These are phyloP conservation scores for Drosophila fulvimacula DNA, from an alignment of 2,888 invertebrate species.

Conservation along the genomic window DNA sequence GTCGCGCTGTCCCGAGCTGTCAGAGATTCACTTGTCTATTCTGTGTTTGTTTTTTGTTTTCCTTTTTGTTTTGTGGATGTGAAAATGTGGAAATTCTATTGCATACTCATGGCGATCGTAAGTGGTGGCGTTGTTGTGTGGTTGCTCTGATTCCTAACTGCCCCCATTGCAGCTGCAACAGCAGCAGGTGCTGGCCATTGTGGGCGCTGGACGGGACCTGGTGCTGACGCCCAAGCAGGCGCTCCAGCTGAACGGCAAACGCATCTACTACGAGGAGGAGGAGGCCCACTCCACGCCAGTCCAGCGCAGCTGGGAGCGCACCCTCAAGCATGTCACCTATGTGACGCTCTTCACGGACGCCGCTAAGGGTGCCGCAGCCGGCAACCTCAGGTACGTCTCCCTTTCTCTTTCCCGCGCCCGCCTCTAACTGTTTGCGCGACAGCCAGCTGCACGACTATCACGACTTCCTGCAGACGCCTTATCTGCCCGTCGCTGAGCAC, in stretches of 20 bases:
- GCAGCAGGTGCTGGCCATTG: conserved; percentile 50
- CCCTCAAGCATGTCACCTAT: conserved; percentile 89
- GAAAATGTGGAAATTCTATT: conserved; percentile 48
- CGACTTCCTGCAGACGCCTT: conserved; percentile 80
- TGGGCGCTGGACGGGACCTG: conserved; percentile 80
- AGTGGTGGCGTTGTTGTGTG: conserved; percentile 31
- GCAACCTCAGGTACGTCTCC: conserved; percentile 78
- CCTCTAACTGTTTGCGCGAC: neutral
- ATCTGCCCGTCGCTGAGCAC: conserved; percentile 49
- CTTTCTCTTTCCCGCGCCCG: neutral
- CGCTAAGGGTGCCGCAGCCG: conserved; percentile 68
- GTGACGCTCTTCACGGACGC: conserved; percentile 86
- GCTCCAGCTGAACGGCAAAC: conserved; percentile 79
- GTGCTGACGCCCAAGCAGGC: conserved; percentile 82
- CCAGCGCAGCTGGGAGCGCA: conserved; percentile 87
- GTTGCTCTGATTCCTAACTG: neutral
- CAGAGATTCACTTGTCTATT: conserved; percentile 4
- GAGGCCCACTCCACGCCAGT: neutral
- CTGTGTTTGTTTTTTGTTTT: conserved; percentile 8
- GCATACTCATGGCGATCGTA: conserved; percentile 57
- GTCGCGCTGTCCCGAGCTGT: conserved; percentile 18
- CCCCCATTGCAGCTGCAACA: conserved; percentile 1
- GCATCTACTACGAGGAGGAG: conserved; percentile 81
- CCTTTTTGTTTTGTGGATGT: conserved; percentile 26
- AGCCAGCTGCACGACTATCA: conserved; percentile 79